These are phyloP conservation scores for Dryocosmus kuriphilus DNA, from an alignment of 2,888 invertebrate genomes.

Conservation along the genomic window DNA sequence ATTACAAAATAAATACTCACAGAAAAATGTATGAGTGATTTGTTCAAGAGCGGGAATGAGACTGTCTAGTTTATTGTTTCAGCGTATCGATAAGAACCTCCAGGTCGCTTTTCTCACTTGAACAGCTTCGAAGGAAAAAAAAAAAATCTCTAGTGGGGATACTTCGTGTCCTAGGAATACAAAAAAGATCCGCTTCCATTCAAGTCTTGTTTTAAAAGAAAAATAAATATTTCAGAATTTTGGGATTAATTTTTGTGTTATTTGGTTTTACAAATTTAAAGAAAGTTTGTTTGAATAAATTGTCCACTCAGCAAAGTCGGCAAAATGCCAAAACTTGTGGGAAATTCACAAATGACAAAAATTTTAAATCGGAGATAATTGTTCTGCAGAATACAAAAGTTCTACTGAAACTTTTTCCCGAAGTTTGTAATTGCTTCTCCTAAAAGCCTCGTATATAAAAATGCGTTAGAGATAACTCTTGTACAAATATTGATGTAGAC, in stretches of 20 bases:
- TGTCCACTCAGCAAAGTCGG: background rate
- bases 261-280: background rate
- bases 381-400: background rate
- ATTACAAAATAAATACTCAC: slow-evolving; percentile 43
- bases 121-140: slow-evolving; percentile 41
- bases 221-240: background rate
- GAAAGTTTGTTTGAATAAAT: background rate
- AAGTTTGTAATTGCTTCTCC: background rate
- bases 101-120: slow-evolving; percentile 40
- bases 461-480: background rate
- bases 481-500: no score
- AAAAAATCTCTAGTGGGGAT: slow-evolving; percentile 50
- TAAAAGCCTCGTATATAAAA: slow-evolving; percentile 28
- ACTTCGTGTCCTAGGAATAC: background rate
- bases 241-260: no score
- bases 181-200: background rate
- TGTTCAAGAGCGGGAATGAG: slow-evolving; percentile 47
- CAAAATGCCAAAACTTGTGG: background rate
- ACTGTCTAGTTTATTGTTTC: slow-evolving; percentile 53
- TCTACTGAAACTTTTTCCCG: background rate
- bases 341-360: background rate
- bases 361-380: background rate
- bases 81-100: slow-evolving; percentile 39
- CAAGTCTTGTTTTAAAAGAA: no score
- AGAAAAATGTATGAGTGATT: slow-evolving; percentile 37